A percentile compares a stretch with the other conserved stretches of the same genome.
Evolutionary conservation across 2,113 vertebrate species (phyloP).

Genomic region (Neoarius graeffei): DNA sequence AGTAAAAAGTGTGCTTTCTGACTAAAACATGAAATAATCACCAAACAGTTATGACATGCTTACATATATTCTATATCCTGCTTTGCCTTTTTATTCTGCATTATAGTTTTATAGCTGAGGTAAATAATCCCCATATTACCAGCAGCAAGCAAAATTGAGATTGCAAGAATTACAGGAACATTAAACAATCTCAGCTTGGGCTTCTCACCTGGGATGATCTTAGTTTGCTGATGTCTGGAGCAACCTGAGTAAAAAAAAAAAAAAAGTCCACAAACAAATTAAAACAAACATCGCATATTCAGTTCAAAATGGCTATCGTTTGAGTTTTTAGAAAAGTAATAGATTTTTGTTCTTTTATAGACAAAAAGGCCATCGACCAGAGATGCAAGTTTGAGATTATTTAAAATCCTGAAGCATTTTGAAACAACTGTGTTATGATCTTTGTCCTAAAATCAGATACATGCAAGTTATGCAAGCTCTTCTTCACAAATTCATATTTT

Average conservation of each 20-base stretch:
- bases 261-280: background rate
- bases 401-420: background rate
- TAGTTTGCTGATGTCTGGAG: background rate
- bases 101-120: background rate
- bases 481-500: too few species aligned
- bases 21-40: too few species aligned
- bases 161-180: constrained; percentile 8
- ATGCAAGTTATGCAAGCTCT: background rate
- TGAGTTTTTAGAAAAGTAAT: too few species aligned
- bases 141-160: background rate
- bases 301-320: background rate
- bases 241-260: background rate
- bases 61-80: constrained; percentile 2
- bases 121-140: background rate
- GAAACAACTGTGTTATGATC: background rate
- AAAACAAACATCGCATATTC: background rate
- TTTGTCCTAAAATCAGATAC: background rate
- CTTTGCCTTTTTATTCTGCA: background rate
- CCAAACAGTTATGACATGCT: background rate
- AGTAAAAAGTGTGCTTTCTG: background rate
- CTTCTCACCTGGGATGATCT: background rate
- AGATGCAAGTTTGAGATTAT: background rate
- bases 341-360: too few species aligned
- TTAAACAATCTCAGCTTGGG: background rate
- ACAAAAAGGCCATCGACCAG: too few species aligned